Conservation (phyloP, 2,888 invertebrate genomes). For the Molorchus minor region DNA sequence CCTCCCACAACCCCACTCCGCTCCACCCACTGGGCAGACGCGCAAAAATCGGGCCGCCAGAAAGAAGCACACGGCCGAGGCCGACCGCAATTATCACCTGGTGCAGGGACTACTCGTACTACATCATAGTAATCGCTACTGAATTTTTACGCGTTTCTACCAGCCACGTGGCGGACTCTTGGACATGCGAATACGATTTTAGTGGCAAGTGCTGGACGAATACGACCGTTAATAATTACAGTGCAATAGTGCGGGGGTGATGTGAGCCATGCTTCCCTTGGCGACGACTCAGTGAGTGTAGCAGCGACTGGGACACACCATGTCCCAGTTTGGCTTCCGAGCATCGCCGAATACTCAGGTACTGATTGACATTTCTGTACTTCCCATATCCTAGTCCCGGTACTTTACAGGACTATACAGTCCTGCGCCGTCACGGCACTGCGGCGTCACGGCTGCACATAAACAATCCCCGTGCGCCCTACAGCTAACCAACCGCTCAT, state of each 20-base stretch:
- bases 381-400: slow-evolving; percentile 23
- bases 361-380: slow-evolving; percentile 36
- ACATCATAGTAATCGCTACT: slow-evolving; percentile 39
- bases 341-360: slow-evolving; percentile 74
- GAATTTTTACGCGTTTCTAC: slow-evolving; percentile 46
- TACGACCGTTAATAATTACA: slow-evolving; percentile 26
- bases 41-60: slow-evolving; percentile 62
- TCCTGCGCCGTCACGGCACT: slow-evolving; percentile 20
- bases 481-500: slow-evolving; percentile 10
- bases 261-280: slow-evolving; percentile 60
- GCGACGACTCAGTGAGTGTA: slow-evolving; percentile 61
- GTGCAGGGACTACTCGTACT: slow-evolving; percentile 48
- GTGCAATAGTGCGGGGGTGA: slow-evolving; percentile 47
- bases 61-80: slow-evolving; percentile 71
- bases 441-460: neutral
- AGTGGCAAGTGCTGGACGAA: slow-evolving; percentile 24
- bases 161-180: slow-evolving; percentile 42
- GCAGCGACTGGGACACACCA: slow-evolving; percentile 67
- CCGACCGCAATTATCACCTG: slow-evolving; percentile 64
- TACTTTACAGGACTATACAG: slow-evolving; percentile 8
- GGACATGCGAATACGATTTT: slow-evolving; percentile 23
- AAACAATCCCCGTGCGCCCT: slow-evolving; percentile 13
- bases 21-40: slow-evolving; percentile 68
- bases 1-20: slow-evolving; percentile 63
- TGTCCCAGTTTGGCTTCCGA: slow-evolving; percentile 75